Evolutionary conservation across 1,140 invertebrate genomes (phyloP).

Genomic region (Cyrtorhinus lividipennis): DNA sequence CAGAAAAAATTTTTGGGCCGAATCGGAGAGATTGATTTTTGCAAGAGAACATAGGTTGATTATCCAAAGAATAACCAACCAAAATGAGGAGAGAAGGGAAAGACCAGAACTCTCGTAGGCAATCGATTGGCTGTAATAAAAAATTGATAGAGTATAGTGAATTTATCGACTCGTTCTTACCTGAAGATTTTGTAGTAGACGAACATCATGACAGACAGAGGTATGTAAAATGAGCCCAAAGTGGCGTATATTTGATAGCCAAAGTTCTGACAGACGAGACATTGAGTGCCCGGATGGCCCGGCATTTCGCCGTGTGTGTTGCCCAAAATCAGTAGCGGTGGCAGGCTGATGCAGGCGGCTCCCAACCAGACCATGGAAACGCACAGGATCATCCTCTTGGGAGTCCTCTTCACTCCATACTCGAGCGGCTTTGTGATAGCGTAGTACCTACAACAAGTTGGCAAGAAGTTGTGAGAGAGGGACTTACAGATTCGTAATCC

Average conservation of each 20-base stretch:
- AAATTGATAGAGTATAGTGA: too few species aligned
- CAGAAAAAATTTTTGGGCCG: too few species aligned
- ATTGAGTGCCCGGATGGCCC: slow-evolving; percentile 45
- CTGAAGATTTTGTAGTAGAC: slow-evolving; percentile 81
- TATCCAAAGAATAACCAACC: too few species aligned
- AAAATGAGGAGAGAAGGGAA: too few species aligned
- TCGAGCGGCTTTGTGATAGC: slow-evolving; percentile 83
- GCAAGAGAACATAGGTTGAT: too few species aligned
- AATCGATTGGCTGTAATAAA: too few species aligned
- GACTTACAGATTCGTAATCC: too few species aligned
- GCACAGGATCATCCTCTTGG: slow-evolving; percentile 65
- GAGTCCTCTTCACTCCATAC: slow-evolving; percentile 74
- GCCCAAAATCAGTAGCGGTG: slow-evolving; percentile 72
- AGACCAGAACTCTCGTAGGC: too few species aligned
- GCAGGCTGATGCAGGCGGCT: slow-evolving; percentile 75
- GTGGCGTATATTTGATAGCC: slow-evolving; percentile 76
- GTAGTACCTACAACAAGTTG: slow-evolving; percentile 63
- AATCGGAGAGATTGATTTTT: too few species aligned
- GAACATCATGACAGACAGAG: slow-evolving; percentile 74
- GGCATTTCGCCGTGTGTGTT: slow-evolving; percentile 53
- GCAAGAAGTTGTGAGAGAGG: too few species aligned
- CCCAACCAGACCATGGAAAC: slow-evolving; percentile 78
- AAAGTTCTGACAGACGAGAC: slow-evolving; percentile 71
- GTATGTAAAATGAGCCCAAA: slow-evolving; percentile 77
- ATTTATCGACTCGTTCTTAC: too few species aligned